These are phyloP conservation scores for Cassiopea andromeda DNA, from an alignment of 30 jellyfish, hydroid and myxozoan species.

Conservation along the genomic window DNA sequence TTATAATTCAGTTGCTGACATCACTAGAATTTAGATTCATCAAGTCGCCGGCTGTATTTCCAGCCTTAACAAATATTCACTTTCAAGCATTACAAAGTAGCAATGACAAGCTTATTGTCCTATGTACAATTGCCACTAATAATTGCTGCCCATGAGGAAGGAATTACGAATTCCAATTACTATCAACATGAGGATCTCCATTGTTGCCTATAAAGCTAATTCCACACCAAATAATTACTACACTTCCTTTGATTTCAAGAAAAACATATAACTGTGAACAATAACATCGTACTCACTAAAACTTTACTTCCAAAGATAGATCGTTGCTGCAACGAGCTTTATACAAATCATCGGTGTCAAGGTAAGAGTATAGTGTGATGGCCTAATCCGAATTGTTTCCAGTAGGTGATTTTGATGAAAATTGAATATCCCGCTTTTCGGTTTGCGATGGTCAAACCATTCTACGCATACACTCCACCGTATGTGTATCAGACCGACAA, in stretches of 20 bases:
- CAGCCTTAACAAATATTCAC: no score
- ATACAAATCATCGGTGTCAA: background rate
- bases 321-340: background rate
- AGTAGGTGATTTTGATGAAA: slow-evolving; percentile 12
- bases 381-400: slow-evolving; percentile 7
- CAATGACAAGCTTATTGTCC: no score
- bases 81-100: no score
- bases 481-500: background rate
- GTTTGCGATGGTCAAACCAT: background rate
- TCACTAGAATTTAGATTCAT: no score
- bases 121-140: no score
- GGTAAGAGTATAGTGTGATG: background rate
- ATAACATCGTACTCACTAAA: background rate
- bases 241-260: background rate
- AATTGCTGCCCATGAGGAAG: no score
- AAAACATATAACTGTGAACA: background rate
- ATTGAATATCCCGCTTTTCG: slow-evolving; percentile 76
- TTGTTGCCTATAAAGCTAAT: no score
- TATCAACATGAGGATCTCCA: no score
- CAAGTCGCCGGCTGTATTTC: background rate
- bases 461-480: background rate
- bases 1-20: background rate
- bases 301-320: background rate
- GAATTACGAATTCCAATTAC: no score
- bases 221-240: background rate